These are phyloP conservation scores for Pelobates cultripes DNA, from an alignment of 2,797 vertebrate species.

Conservation along the genomic window DNA sequence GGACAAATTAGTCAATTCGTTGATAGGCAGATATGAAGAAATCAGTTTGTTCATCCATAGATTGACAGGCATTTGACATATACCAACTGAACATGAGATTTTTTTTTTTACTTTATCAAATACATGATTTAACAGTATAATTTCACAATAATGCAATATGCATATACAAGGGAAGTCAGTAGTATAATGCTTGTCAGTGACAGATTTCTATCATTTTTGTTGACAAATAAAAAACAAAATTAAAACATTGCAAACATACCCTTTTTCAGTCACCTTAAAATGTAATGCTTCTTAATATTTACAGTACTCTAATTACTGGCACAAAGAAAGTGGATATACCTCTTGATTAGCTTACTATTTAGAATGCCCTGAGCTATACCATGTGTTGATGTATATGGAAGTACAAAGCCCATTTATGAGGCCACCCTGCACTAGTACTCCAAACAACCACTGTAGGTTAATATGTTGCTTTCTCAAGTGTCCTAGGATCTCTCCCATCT, in stretches of 20 bases:
- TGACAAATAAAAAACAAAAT: neutral
- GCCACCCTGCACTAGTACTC: neutral
- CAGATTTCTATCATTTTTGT: neutral
- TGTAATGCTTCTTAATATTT: conserved; percentile 33
- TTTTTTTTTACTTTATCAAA: no score
- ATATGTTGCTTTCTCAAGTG: neutral
- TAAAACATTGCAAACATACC: neutral
- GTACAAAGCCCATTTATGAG: neutral
- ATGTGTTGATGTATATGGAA: neutral
- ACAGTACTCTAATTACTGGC: neutral
- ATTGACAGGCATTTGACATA: no score
- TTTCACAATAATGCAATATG: no score
- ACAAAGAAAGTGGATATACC: neutral
- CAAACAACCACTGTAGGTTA: neutral
- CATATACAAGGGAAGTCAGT: neutral
- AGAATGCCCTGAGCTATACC: conserved; percentile 8
- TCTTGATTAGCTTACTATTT: conserved; percentile 41
- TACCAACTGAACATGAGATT: no score
- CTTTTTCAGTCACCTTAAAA: conserved; percentile 34
- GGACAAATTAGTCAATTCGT: no score
- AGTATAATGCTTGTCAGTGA: conserved; percentile 8
- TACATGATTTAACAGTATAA: no score
- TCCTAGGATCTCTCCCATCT: neutral
- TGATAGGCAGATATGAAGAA: no score
- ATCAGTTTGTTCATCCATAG: no score